Conservation (phyloP, 2,113 vertebrate genomes). For the Cyanoramphus novaezelandiae region DNA sequence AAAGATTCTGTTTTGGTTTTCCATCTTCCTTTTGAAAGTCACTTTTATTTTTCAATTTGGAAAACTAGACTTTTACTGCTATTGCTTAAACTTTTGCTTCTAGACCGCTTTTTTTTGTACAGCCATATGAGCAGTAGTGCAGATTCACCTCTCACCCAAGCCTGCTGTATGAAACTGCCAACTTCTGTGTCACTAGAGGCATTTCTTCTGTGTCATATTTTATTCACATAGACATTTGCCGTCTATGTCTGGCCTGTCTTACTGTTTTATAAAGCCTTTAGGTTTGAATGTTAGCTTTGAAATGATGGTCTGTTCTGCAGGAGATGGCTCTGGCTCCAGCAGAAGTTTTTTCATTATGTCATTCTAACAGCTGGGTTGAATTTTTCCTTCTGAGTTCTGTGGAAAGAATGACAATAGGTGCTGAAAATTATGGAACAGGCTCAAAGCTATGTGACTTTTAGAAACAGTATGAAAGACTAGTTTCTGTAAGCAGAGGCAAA, state of each 20-base stretch:
- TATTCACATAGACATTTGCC: neutral
- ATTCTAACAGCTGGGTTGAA: neutral
- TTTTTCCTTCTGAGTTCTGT: neutral
- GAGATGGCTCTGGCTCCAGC: neutral
- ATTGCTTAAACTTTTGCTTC: neutral
- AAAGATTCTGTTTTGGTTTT: neutral
- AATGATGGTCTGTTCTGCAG: neutral
- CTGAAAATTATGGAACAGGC: neutral
- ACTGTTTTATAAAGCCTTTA: neutral
- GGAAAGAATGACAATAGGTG: constrained; percentile 25
- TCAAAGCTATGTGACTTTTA: neutral
- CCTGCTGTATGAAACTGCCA: neutral
- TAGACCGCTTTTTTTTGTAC: neutral
- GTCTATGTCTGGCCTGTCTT: neutral
- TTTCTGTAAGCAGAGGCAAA: neutral
- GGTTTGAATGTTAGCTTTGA: neutral
- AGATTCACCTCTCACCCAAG: neutral
- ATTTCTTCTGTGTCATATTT: neutral
- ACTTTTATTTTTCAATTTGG: neutral
- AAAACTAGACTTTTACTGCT: neutral
- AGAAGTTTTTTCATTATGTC: neutral
- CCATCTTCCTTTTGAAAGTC: neutral
- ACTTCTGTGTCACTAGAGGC: neutral
- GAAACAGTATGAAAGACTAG: neutral
- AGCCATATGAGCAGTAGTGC: neutral